Evolutionary conservation across 2,113 vertebrate species (phyloP).

Genomic region (Abramis brama): DNA sequence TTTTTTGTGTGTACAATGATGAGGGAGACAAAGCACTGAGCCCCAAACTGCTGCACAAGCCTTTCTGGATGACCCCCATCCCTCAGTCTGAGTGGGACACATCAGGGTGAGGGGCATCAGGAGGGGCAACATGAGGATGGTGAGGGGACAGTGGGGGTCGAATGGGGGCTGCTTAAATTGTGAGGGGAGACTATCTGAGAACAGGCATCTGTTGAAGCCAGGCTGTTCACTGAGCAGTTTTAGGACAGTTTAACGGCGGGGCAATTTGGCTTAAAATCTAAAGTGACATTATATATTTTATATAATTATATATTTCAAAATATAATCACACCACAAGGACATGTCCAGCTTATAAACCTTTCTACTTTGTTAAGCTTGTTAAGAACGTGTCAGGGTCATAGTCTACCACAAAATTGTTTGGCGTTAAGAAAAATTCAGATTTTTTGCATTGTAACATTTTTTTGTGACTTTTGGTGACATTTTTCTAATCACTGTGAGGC

Average conservation of each 20-base stretch:
- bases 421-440: too few relatives aligned
- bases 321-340: neutral
- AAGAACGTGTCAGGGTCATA: neutral
- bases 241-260: conserved; percentile 41
- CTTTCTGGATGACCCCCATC: conserved; percentile 46
- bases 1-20: conserved; percentile 54
- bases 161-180: conserved; percentile 1
- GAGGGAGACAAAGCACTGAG: conserved; percentile 64
- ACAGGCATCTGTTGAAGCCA: neutral
- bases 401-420: neutral
- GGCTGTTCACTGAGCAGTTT: conserved; percentile 46
- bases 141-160: conserved; percentile 62
- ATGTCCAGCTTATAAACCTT: neutral
- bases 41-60: conserved; percentile 58
- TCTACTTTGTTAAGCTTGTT: neutral
- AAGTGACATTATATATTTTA: too few relatives aligned
- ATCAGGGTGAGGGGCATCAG: conserved; percentile 33
- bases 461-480: too few relatives aligned
- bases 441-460: neutral
- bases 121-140: conserved; percentile 60
- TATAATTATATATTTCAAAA: neutral
- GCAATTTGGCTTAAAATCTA: conserved; percentile 10
- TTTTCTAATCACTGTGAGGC: neutral
- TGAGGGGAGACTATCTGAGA: conserved; percentile 1
- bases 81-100: conserved; percentile 17